Evolutionary conservation across 2,888 invertebrate species (phyloP).

Genomic region (Epirrita christyi): DNA sequence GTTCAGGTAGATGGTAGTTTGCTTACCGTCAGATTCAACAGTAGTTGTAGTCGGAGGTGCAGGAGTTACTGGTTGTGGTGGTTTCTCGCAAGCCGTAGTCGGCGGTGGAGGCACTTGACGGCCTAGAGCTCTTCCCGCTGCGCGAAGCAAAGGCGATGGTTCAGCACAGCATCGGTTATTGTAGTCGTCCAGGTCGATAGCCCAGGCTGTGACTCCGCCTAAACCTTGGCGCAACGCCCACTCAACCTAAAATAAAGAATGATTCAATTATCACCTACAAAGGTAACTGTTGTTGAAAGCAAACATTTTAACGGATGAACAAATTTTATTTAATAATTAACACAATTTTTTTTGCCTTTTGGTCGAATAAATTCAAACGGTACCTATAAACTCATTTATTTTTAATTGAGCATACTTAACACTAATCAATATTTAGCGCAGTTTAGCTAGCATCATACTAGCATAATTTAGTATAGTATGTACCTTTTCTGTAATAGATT

Average conservation of each 20-base stretch:
- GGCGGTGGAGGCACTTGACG: constrained; percentile 80
- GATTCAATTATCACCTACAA: not conserved
- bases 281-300: not conserved
- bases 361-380: too few species aligned
- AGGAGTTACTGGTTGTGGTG: constrained; percentile 90
- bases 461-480: not conserved
- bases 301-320: too few species aligned
- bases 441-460: not conserved
- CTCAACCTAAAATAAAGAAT: constrained; percentile 76
- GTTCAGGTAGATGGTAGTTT: not conserved
- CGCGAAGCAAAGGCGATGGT: constrained; percentile 90
- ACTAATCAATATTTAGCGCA: not conserved
- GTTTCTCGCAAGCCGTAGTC: constrained; percentile 86
- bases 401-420: too few species aligned
- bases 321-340: too few species aligned
- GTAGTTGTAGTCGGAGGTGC: constrained; percentile 90
- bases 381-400: too few species aligned
- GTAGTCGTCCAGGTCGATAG: constrained; percentile 94
- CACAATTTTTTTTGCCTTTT: too few species aligned
- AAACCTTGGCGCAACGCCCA: constrained; percentile 90
- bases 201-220: constrained; percentile 95
- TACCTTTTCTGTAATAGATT: constrained; percentile 90
- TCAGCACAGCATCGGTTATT: constrained; percentile 93
- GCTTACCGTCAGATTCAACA: constrained; percentile 67
- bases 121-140: constrained; percentile 91